Base-by-base conservation (phyloP, 30 jellyfish, hydroid and myxozoan genomes). In the Nemopilema nomurai region DNA sequence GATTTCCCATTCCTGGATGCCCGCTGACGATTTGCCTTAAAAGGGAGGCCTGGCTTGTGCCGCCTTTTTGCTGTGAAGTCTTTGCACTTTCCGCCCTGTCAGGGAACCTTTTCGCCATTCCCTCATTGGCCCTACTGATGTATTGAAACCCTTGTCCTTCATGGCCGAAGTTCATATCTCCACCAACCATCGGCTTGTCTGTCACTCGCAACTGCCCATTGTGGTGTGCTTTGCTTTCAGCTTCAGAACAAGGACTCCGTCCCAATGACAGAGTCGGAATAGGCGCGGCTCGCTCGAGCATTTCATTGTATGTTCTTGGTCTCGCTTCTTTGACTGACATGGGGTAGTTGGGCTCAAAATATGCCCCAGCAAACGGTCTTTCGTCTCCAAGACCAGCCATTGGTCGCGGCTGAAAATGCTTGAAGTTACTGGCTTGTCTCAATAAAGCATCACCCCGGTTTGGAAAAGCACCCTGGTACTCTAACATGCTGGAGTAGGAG, bases 271-370 rank as follows among this genome's bases (percentile, higher is more conserved):
- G 75, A 52, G 66, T 92, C 32, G 98, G 98, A 20, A 93, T 84
- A n/a, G 81, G 29, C 9, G 96, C 98, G 32, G 97, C 85, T 3
- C 98, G 92, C 71, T 93, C 91, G 28, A 49, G 76, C 77, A 81
- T 27, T 30, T 93, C 98, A 13, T 79, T 23, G 20, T 49, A 62
- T 1, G 95, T 74, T 31, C 96, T 33, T 21, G 90, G 91, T 53
- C 92, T 77, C 29, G 76, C 81, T 27, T 96, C 95, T 30, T 49
- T 79, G 49, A 71, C 79, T 22, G 81, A 23, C 87, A 84, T 8
- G 4, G 71, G 71, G 79, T 30, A 83, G 25, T 30, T 79, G 8
- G 50, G 49, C 57, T 67, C 80, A 73, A 57, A 19, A 28, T 82
- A 69, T 21, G 19, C n/a, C 17, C 72, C 71, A 8, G 78, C 75